Base-by-base conservation (phyloP, 2,888 invertebrate species). In the Octodonta nipae region DNA sequence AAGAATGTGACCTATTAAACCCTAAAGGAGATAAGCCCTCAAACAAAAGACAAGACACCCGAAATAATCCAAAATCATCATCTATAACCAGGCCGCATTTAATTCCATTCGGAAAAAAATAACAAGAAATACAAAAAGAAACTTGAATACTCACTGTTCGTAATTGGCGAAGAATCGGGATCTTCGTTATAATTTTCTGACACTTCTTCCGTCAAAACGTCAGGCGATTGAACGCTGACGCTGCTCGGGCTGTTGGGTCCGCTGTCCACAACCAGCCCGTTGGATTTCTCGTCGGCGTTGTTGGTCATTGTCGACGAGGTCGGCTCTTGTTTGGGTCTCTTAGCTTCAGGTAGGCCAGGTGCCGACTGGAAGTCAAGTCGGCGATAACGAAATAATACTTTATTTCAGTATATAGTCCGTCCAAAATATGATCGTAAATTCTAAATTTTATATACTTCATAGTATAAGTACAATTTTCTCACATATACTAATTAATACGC, bases 181-280 rank as follows among this genome's bases (percentile, higher is more conserved):
- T 61, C 61, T 34, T 58, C 60, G 28, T 52, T 50, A 28, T 51
- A 50, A 13, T 46, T 44, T 33, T 60, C 60, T 13, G 44, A 41
- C 20, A 52, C 40, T 32, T 50, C 60, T 43, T 44, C 55, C 8
- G 49, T 48, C 25, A 52, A 30, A 28, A 55, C 37, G 34, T 56
- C 56, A 13, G 54, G 50, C 4, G 56, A 58, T 38, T 52, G 48
- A 34, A 53, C 51, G 44, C 60, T 60, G 17, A 53, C 51, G 44
- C 60, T 60, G 17, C 51, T 48, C n/a, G 71, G 70, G 44, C 70
- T 70, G 29, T 60, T 60, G 4, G 65, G 62, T 4, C 58, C 60
- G 32, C 64, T 66, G 37, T 65, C 64, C 14, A 48, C 27, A 7
- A 38, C 28, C 4, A 26, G 26, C 24, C 32, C 37, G 16, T 31